Evolutionary conservation across 1,140 invertebrate genomes (phyloP).

Genomic region (Alviniconcha marisindica): DNA sequence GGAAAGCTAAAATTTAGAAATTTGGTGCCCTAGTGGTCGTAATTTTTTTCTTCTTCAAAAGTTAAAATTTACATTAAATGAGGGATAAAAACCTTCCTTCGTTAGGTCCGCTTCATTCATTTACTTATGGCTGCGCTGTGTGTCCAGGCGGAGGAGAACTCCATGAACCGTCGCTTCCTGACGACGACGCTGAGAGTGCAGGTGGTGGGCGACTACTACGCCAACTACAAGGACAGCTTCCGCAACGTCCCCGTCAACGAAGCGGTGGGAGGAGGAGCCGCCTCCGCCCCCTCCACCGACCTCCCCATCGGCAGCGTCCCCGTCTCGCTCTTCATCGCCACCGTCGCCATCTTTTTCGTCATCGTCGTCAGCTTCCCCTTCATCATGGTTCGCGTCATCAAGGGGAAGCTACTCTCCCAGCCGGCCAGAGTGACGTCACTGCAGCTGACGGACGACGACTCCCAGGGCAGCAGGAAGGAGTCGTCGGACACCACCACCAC

Average conservation of each 20-base stretch:
- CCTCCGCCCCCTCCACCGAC: not conserved
- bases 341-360: slow-evolving; percentile 34
- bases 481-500: slow-evolving; percentile 27
- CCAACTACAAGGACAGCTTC: slow-evolving; percentile 26
- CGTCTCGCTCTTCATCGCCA: slow-evolving; percentile 41
- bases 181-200: slow-evolving; percentile 39
- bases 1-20: too few relatives aligned
- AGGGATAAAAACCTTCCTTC: too few relatives aligned
- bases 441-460: not conserved
- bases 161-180: slow-evolving; percentile 24
- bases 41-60: too few relatives aligned
- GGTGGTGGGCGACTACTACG: slow-evolving; percentile 14
- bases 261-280: not conserved
- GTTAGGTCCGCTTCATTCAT: too few relatives aligned
- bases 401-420: slow-evolving; percentile 14
- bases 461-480: not conserved
- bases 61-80: too few relatives aligned
- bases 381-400: not conserved
- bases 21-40: too few relatives aligned
- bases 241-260: slow-evolving; percentile 39
- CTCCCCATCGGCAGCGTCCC: slow-evolving; percentile 3
- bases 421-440: not conserved
- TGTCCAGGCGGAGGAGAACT: slow-evolving; percentile 43
- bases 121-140: too few relatives aligned
- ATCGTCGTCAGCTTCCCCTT: slow-evolving; percentile 18